phyloP scores from a whole-genome alignment of 2,888 invertebrate genomes.

The Ramazzottius varieornatus region DNA sequence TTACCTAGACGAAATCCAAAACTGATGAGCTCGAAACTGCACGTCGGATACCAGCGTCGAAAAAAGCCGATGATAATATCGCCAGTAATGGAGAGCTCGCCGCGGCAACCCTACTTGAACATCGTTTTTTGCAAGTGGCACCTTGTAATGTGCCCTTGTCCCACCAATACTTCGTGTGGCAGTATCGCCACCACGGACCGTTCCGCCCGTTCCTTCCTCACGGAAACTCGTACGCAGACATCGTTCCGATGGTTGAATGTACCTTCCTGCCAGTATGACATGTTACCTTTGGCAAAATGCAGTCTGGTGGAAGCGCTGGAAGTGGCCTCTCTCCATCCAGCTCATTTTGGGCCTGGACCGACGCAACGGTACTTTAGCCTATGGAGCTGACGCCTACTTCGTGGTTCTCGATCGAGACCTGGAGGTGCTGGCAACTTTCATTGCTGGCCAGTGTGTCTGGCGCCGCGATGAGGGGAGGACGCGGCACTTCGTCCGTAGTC shows the following conservation, averaged over 20 bases:
- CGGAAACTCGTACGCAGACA: slow-evolving; percentile 51
- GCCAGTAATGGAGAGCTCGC: too few relatives aligned
- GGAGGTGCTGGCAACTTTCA: slow-evolving; percentile 57
- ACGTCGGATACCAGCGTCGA: too few relatives aligned
- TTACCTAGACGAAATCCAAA: too few relatives aligned
- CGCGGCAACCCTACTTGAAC: too few relatives aligned
- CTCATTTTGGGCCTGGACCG: slow-evolving; percentile 46
- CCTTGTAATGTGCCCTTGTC: too few relatives aligned
- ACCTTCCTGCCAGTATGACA: too few relatives aligned
- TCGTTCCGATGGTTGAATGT: too few relatives aligned
- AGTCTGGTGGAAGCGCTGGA: slow-evolving; percentile 61
- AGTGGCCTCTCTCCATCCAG: slow-evolving; percentile 72
- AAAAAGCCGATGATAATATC: too few relatives aligned
- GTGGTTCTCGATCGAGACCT: slow-evolving; percentile 48
- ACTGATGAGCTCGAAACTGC: too few relatives aligned
- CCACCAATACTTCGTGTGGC: slow-evolving; percentile 64
- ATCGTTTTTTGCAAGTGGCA: too few relatives aligned
- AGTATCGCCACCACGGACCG: slow-evolving; percentile 59
- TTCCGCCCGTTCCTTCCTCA: slow-evolving; percentile 52
- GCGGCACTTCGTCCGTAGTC: too few relatives aligned
- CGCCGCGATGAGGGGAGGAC: slow-evolving; percentile 12
- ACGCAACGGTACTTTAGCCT: slow-evolving; percentile 57
- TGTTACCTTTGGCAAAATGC: slow-evolving; percentile 38
- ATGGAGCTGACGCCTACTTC: slow-evolving; percentile 78
- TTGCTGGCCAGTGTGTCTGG: slow-evolving; percentile 54